phyloP scores from a whole-genome alignment of 2,113 vertebrate genomes.

The Indri indri region DNA sequence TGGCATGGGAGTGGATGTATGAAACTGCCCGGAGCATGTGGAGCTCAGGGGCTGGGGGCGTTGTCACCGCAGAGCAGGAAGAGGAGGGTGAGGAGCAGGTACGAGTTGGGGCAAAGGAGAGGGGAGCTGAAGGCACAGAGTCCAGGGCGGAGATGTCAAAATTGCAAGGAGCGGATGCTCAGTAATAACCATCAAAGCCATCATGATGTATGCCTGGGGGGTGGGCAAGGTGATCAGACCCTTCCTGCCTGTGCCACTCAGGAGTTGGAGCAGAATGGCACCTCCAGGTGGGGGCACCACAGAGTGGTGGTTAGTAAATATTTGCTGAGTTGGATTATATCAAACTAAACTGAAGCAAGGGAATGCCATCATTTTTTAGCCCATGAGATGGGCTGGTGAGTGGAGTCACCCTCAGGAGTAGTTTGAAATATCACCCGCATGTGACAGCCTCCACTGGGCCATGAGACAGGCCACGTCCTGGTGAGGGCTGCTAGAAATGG shows the following conservation, averaged over 20 bases:
- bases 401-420: fast-evolving
- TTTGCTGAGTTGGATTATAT: not conserved
- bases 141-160: fast-evolving
- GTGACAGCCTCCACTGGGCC: not conserved
- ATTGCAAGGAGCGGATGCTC: not conserved
- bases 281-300: too few relatives aligned
- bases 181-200: fast-evolving
- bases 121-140: fast-evolving
- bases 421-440: not conserved
- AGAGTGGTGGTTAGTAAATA: too few relatives aligned
- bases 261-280: not conserved
- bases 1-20: not conserved
- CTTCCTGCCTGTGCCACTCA: too few relatives aligned
- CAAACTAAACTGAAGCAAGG: fast-evolving
- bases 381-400: not conserved
- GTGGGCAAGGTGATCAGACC: fast-evolving
- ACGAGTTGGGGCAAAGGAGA: fast-evolving
- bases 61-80: fast-evolving
- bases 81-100: fast-evolving
- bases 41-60: not conserved
- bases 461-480: not conserved
- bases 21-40: fast-evolving
- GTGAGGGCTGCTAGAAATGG: not conserved
- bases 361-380: not conserved
- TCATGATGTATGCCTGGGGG: fast-evolving